These are phyloP conservation scores for Tortrix viridana DNA, from an alignment of 2,888 invertebrate genomes.

Conservation along the genomic window DNA sequence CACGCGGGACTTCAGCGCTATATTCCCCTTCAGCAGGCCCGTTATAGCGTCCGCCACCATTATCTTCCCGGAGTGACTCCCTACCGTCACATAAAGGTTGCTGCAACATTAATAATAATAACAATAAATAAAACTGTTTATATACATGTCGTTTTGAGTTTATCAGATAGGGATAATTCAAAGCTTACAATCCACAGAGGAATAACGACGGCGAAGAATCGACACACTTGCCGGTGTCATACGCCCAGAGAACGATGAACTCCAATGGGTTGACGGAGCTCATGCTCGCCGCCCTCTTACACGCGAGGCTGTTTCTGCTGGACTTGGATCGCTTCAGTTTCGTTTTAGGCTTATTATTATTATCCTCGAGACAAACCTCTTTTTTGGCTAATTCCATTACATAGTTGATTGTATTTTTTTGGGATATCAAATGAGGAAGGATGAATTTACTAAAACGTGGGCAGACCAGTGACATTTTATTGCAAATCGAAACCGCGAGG, in stretches of 20 bases:
- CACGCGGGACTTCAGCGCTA: conserved; percentile 87
- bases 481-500: conserved; percentile 85
- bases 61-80: conserved; percentile 89
- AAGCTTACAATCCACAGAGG: conserved; percentile 72
- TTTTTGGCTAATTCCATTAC: conserved; percentile 60
- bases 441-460: conserved; percentile 77
- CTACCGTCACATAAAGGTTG: conserved; percentile 67
- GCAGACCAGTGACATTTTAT: conserved; percentile 76
- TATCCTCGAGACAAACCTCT: conserved; percentile 51
- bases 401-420: conserved; percentile 67
- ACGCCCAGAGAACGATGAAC: conserved; percentile 82
- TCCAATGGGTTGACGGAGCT: conserved; percentile 46
- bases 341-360: conserved; percentile 59
- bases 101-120: conserved; percentile 54
- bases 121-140: conserved; percentile 1
- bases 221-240: conserved; percentile 90
- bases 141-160: neutral
- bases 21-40: conserved; percentile 76
- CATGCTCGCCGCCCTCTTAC: conserved; percentile 45
- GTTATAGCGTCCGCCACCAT: conserved; percentile 82
- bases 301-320: conserved; percentile 38
- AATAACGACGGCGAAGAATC: conserved; percentile 89
- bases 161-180: conserved; percentile 21
- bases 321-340: conserved; percentile 52
- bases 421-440: conserved; percentile 81